These are phyloP conservation scores for Dynastes maya DNA, from an alignment of 2,888 invertebrate species.

Conservation along the genomic window DNA sequence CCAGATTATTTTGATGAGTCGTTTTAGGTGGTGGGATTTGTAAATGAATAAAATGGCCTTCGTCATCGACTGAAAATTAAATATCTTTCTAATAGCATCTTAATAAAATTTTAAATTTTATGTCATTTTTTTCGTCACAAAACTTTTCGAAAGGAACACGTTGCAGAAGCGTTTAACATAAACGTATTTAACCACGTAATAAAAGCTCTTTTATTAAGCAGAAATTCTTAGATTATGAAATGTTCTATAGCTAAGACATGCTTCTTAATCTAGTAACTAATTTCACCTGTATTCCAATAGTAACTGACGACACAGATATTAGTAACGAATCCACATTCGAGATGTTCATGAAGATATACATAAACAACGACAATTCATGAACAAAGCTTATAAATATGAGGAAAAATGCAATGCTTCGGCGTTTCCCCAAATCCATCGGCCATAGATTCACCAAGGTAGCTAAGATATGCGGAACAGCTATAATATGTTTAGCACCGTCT, in stretches of 20 bases:
- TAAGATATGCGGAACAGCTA: constrained; percentile 25
- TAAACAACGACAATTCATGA: constrained; percentile 23
- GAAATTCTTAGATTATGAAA: too few relatives aligned
- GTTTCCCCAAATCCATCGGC: neutral
- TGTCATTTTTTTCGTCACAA: too few relatives aligned
- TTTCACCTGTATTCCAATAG: constrained; percentile 41
- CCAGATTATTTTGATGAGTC: constrained; percentile 46
- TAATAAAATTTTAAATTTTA: too few relatives aligned
- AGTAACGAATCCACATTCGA: constrained; percentile 8
- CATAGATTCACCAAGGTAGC: constrained; percentile 13
- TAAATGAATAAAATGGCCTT: constrained; percentile 50
- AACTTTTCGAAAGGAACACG: too few relatives aligned
- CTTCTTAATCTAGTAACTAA: neutral
- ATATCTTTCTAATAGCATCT: neutral
- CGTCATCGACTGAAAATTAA: constrained; percentile 49
- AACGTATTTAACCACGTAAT: too few relatives aligned
- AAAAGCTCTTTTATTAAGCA: too few relatives aligned
- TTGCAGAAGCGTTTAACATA: too few relatives aligned
- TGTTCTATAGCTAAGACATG: too few relatives aligned
- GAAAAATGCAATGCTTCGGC: neutral
- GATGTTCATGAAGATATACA: neutral
- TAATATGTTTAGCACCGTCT: constrained; percentile 32
- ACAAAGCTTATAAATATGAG: constrained; percentile 9
- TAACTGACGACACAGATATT: constrained; percentile 20
- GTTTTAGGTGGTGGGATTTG: constrained; percentile 43